Evolutionary conservation across 2,888 invertebrate genomes (phyloP), one percentile per base, ranked within the genome.

Genomic region (Xylota segnis): DNA sequence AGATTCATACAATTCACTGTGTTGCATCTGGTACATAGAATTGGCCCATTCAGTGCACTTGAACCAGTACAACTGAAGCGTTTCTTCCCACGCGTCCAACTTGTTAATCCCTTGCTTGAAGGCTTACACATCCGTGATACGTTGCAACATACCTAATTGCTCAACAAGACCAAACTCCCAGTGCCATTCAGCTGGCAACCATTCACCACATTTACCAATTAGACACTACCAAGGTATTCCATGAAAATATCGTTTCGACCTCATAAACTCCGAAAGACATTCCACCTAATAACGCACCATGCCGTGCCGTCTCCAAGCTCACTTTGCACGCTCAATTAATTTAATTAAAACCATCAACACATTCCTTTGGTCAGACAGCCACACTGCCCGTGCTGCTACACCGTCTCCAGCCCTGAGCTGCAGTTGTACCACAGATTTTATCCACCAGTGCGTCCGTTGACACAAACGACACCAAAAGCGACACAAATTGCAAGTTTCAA

Each of bases 321-420:
- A 82, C 71, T 77, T 71, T 66, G 59, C 58, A 76, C 63, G 71
- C 76, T 71, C 83, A 83, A 83, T 83, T 83, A 83, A 77, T 71
- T 76, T 76, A 76, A 83, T 83, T 83, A 83, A 75, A 83, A 43
- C 76, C 76, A 52, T 76, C 70, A 71, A 66, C 83, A 77, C 65
- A 76, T 52, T 71, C 23, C 27, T 18, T 43, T 43, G 16, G 34
- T 10, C 29, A 18, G 43, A 66, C 18, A 34, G 23, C 18, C 10
- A 45, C n/a, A n/a, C 14, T 40, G 32, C 37, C 52, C 14, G 27
- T 16, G 66, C 23, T 37, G 6, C 40, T 16, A 52, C 12, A 18
- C 12, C 0, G 14, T 14, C 47, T 18, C 47, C 10, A 61, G 12
- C 27, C 37, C 43, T 16, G 18, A 14, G 2, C 47, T 50, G n/a